Evolutionary conservation across 1,140 invertebrate species (phyloP), one percentile per base, ranked within the genome.

Genomic region (Eumaeus atala): DNA sequence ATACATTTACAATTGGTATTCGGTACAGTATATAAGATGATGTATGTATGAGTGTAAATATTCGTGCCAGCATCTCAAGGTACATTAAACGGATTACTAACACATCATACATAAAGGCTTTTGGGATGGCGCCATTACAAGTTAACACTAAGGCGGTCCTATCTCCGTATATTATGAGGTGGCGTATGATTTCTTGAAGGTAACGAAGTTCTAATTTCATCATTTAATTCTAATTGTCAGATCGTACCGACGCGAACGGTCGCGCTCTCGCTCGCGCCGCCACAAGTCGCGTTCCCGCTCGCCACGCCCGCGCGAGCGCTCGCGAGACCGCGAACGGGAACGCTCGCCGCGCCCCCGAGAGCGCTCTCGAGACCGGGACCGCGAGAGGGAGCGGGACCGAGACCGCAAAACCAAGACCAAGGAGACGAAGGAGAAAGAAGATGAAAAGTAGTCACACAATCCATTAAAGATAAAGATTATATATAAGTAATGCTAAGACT

Each of bases 201-300:
- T n/a, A n/a, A n/a, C n/a, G n/a, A n/a, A n/a, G n/a, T n/a, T n/a
- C n/a, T n/a, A n/a, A n/a, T n/a, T n/a, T n/a, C n/a, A n/a, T n/a
- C n/a, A n/a, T n/a, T n/a, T n/a, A n/a, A n/a, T 28, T 49, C n/a
- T 49, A 14, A 16, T 17, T 55, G 48, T 7, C 59, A 88, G 86
- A 55, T 87, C 84, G 18, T 86, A 88, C 56, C 62, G 84, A 51
- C 70, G 85, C 7, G 81, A 85, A 51, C 61, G 87, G 4, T 88
- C 87, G 1, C 72, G 85, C n/a, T 88, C 87, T 0, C 61, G 87
- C 2, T 82, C 84, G 14, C 76, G 84, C 1, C 82, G 85, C 33
- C 83, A 86, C 74, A 87, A 87, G 62, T 87, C 84, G 5, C 73
- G 87, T 0, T 87, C 84, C 7, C 79, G 87, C 6, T 87, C 84